These are phyloP conservation scores for Hypsopygia costalis DNA, from an alignment of 2,888 invertebrate species.

Conservation along the genomic window DNA sequence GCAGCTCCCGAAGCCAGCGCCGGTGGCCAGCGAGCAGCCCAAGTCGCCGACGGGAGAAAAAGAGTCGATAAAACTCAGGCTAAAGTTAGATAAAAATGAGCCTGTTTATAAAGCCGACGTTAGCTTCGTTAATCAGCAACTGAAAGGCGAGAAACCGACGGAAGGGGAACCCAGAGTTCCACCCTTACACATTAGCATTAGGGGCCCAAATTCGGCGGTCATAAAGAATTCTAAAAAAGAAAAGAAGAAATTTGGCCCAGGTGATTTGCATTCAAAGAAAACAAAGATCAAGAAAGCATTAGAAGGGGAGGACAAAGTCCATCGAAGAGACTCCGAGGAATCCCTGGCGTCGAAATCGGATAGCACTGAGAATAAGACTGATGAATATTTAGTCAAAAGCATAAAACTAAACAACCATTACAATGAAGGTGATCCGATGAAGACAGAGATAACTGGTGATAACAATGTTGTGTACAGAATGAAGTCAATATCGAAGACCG, in stretches of 20 bases:
- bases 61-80: constrained; percentile 90
- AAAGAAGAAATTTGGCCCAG: constrained; percentile 77
- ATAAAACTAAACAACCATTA: constrained; percentile 66
- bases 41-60: constrained; percentile 66
- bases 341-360: constrained; percentile 54
- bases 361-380: constrained; percentile 61
- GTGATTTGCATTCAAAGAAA: constrained; percentile 76
- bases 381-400: constrained; percentile 62
- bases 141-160: constrained; percentile 66
- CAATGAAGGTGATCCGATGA: constrained; percentile 51
- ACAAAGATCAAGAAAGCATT: constrained; percentile 70
- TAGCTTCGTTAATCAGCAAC: constrained; percentile 83
- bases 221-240: constrained; percentile 89
- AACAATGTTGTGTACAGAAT: constrained; percentile 68
- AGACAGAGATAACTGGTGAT: constrained; percentile 62
- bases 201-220: constrained; percentile 92
- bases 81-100: constrained; percentile 92
- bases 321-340: constrained; percentile 58
- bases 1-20: constrained; percentile 37
- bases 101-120: constrained; percentile 92
- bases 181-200: constrained; percentile 91
- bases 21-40: constrained; percentile 44
- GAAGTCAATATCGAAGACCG: constrained; percentile 74
- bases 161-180: constrained; percentile 90
- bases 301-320: constrained; percentile 58